Evolutionary conservation across 2,888 invertebrate species (phyloP), one percentile per base, ranked within the genome.

Genomic region (Chorisops tibialis): DNA sequence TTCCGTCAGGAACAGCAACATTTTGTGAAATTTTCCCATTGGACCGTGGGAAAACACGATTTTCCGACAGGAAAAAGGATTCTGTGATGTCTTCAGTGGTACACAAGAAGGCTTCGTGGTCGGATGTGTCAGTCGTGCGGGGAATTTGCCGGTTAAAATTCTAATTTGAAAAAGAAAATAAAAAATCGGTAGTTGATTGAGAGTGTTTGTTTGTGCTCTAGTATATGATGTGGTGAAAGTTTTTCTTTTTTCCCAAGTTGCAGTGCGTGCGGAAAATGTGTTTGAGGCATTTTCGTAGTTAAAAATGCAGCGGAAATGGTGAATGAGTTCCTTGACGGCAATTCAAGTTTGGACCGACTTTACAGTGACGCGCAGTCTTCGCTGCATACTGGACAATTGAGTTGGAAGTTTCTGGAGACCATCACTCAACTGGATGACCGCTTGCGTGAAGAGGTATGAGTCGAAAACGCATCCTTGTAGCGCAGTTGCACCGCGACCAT

Each of bases 321-420:
- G 69, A 69, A 70, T 70, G 71, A 69, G 56, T 61, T 66, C 58
- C 59, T 68, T 54, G 70, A 69, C 59, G 63, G 56, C n/a, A 43
- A 45, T 56, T 43, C 66, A 63, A 68, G 64, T 62, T 65, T 67
- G 51, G 69, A 68, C 30, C 48, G 30, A 6, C 11, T 41, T n/a
- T 43, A 19, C 7, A 14, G 5, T 30, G 37, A 7, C 12, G 16
- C 11, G 30, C 35, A 4, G n/a, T 38, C 56, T 2, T 9, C 45
- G 6, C 14, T 30, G 12, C 43, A 43, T 16, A 39, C 59, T 18
- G 70, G 70, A 21, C 69, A 71, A 61, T 66, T 73, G 37, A 73
- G 70, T 65, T 73, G 73, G 73, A 70, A 67, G 62, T 73, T 73
- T 67, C 69, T 73, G 38, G 72, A 73, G 48, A 69, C 70, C 39